A percentile compares a stretch with the other conserved stretches of the same genome.
These are phyloP conservation scores for Drosophila mimetica DNA, from an alignment of 2,888 invertebrate species.

Conservation along the genomic window DNA sequence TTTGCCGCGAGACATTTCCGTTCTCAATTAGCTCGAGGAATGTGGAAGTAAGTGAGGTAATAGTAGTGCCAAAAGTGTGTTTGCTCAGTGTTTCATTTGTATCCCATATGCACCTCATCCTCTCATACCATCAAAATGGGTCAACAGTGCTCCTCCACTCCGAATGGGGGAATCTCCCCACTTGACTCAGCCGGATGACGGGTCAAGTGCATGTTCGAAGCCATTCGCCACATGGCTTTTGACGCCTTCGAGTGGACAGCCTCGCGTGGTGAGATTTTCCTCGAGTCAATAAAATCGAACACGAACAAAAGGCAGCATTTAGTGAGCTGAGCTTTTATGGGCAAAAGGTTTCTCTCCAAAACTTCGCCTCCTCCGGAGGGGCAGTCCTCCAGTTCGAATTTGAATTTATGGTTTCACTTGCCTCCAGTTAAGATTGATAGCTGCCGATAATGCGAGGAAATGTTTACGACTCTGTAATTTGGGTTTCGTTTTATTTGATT, in stretches of 20 bases:
- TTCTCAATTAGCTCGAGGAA: conserved; percentile 62
- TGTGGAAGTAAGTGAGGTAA: not conserved
- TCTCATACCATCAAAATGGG: conserved; percentile 6
- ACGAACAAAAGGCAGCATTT: conserved; percentile 18
- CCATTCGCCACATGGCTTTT: conserved; percentile 15
- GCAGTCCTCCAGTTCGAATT: conserved; percentile 55
- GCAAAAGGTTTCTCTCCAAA: conserved; percentile 38
- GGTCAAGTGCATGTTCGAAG: conserved; percentile 24
- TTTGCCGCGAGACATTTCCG: conserved; percentile 59
- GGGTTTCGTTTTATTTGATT: conserved; percentile 74
- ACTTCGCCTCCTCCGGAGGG: conserved; percentile 54
- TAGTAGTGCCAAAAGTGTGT: no score
- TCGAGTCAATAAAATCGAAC: conserved; percentile 32
- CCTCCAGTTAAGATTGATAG: conserved; percentile 74
- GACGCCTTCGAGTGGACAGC: conserved; percentile 33
- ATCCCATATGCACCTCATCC: no score
- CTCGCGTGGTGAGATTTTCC: conserved; percentile 10
- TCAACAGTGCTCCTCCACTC: conserved; percentile 8
- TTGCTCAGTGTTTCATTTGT: no score
- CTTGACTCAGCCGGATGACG: not conserved
- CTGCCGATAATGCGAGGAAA: conserved; percentile 78
- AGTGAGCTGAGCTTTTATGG: conserved; percentile 5
- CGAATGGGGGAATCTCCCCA: conserved; percentile 1
- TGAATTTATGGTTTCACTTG: conserved; percentile 81
- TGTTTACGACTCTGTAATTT: conserved; percentile 80